phyloP scores from a whole-genome alignment of 2,888 invertebrate species.

The Platynereis dumerilii region DNA sequence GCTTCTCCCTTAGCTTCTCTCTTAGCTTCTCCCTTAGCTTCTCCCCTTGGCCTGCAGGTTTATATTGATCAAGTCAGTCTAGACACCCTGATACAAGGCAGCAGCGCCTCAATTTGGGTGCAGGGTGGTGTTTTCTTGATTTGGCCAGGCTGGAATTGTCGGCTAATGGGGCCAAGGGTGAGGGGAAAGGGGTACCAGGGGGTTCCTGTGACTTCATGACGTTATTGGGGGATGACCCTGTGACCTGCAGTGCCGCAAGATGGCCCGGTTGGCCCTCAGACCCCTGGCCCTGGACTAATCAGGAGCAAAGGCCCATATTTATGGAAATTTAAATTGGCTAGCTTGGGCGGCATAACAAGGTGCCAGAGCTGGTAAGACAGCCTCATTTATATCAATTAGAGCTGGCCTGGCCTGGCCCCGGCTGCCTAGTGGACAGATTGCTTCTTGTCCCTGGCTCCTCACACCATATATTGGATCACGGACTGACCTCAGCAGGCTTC shows the following conservation, averaged over 20 bases:
- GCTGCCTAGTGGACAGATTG: constrained; percentile 4
- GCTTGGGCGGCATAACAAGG: constrained; percentile 24
- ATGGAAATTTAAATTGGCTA: constrained; percentile 32
- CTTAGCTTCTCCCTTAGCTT: too few relatives aligned
- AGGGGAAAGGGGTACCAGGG: constrained; percentile 4
- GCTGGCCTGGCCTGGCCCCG: constrained; percentile 12
- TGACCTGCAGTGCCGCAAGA: constrained; percentile 2
- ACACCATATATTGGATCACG: too few relatives aligned
- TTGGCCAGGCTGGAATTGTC: constrained; percentile 1
- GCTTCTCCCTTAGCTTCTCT: too few relatives aligned
- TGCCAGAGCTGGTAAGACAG: constrained; percentile 13
- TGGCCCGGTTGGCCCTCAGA: neutral
- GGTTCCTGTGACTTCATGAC: constrained; percentile 5
- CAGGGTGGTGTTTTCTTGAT: constrained; percentile 5
- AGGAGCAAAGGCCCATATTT: constrained; percentile 27
- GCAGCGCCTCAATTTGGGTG: too few relatives aligned
- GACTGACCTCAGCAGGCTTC: too few relatives aligned
- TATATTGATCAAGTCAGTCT: too few relatives aligned
- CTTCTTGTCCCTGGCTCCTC: too few relatives aligned
- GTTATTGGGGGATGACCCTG: constrained; percentile 7
- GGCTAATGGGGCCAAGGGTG: constrained; percentile 5
- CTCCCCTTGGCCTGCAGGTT: too few relatives aligned
- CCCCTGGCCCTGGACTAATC: constrained; percentile 19
- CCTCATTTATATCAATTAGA: constrained; percentile 33
- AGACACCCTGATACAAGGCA: too few relatives aligned